Base-by-base conservation (phyloP, 2,113 vertebrate species). In the Heliornis fulica region DNA sequence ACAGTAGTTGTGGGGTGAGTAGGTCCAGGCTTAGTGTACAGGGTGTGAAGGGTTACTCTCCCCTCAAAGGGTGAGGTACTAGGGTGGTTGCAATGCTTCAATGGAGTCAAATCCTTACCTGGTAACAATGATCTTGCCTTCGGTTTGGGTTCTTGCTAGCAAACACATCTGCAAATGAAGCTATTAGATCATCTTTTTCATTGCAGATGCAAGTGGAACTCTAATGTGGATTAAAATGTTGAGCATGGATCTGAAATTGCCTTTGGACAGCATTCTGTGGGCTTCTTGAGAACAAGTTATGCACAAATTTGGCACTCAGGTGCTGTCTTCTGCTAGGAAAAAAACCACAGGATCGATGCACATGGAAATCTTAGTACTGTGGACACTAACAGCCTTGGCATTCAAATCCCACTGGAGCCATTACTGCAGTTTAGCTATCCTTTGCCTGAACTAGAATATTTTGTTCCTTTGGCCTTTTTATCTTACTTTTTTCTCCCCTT, bases 391-490 rank as follows among this genome's bases (percentile, higher is more conserved):
- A 54, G 50, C 50, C 50, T 65, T 93, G 65, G 77, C 54, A 68
- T 59, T 90, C 77, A 53, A 81, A 76, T 95, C 87, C 81, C 61
- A 20, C 69, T 36, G 66, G 66, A 83, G 29, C 76, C 60, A 54
- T 93, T 93, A n/a, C 38, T 78, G 40, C 22, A 75, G 54, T 92
- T 95, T 43, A 91, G 45, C 32, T 51, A 23, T 64, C 79, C 31
- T 53, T 65, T 91, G 51, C 65, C 79, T 77, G 68, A 83, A 64
- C 78, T 17, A 50, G 64, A 93, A 61, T 88, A 89, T 90, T 94
- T 91, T 94, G 45, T 69, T 75, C 77, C 53, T 91, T 83, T 94
- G 76, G 61, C 23, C 40, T 89, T 84, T 95, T 87, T 85, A 82
- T 65, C 41, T 83, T 66, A 28, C 29, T 31, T 85, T 74, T 43